Conservation (phyloP, 1,140 invertebrate species). For the Pseudachorutes palmiensis region DNA sequence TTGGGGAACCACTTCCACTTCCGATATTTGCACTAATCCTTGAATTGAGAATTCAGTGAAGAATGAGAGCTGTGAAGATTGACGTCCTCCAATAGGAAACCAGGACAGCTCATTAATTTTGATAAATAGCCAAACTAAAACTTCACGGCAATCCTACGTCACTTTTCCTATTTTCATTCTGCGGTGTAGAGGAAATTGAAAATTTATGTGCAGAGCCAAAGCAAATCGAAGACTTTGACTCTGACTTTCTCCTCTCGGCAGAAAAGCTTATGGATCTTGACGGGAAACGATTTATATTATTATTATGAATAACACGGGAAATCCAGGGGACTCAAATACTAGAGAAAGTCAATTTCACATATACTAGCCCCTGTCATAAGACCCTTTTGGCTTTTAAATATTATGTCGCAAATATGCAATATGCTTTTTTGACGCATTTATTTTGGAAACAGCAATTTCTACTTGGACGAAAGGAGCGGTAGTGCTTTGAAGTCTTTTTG, state of each 20-base stretch:
- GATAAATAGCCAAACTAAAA: slow-evolving; percentile 1
- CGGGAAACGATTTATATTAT: neutral
- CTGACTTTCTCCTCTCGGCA: too few relatives aligned
- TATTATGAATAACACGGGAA: too few relatives aligned
- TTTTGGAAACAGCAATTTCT: neutral
- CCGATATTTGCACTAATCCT: too few relatives aligned
- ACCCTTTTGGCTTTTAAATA: neutral
- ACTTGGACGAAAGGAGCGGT: neutral
- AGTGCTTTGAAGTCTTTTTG: neutral
- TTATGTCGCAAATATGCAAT: neutral
- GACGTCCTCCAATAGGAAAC: neutral
- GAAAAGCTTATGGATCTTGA: neutral
- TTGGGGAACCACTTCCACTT: too few relatives aligned
- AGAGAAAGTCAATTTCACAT: neutral
- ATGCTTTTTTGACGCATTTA: neutral
- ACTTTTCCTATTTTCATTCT: neutral
- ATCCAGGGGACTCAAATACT: too few relatives aligned
- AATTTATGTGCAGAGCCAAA: neutral
- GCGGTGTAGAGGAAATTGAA: too few relatives aligned
- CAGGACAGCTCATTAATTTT: neutral
- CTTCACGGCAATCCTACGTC: neutral
- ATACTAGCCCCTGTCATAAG: neutral
- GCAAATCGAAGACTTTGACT: neutral
- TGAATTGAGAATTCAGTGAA: too few relatives aligned
- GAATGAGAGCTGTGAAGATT: neutral